phyloP scores from a whole-genome alignment of 2,113 vertebrate species.

The Corythaeola cristata region DNA sequence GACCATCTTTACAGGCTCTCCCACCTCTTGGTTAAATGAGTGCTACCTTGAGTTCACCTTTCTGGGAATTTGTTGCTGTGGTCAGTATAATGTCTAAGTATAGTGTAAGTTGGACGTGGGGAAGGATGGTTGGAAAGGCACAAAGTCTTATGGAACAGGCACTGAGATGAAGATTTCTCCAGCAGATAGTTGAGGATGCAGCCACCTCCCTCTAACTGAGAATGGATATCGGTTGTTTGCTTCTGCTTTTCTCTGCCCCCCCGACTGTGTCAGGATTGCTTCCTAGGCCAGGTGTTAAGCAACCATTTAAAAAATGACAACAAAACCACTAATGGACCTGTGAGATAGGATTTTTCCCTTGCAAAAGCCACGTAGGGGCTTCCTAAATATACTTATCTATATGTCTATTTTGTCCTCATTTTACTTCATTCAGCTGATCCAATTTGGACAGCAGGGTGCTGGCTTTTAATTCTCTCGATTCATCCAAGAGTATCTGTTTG shows the following conservation, averaged over 20 bases:
- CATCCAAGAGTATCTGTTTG: not conserved
- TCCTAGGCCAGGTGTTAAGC: not conserved
- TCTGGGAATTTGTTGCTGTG: not conserved
- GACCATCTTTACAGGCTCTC: not conserved
- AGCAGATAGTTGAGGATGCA: not conserved
- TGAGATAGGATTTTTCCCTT: not conserved
- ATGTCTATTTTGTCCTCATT: not conserved
- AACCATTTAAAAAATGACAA: not conserved
- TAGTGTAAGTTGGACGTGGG: rapidly evolving
- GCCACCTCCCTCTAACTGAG: not conserved
- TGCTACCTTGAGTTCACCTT: not conserved
- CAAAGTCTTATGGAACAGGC: not conserved
- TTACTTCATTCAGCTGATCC: not conserved
- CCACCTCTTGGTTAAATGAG: not conserved
- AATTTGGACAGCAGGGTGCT: not conserved
- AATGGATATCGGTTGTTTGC: not conserved
- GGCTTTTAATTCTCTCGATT: not conserved
- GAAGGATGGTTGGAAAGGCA: not conserved
- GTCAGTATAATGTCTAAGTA: not conserved
- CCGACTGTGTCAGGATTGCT: not conserved
- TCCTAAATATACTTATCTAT: not conserved
- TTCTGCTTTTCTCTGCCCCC: not conserved
- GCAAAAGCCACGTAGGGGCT: not conserved
- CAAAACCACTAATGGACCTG: not conserved
- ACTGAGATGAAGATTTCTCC: not conserved